Evolutionary conservation across 1,140 invertebrate species (phyloP), one percentile per base, ranked within the genome.

Genomic region (Chymomyza costata): DNA sequence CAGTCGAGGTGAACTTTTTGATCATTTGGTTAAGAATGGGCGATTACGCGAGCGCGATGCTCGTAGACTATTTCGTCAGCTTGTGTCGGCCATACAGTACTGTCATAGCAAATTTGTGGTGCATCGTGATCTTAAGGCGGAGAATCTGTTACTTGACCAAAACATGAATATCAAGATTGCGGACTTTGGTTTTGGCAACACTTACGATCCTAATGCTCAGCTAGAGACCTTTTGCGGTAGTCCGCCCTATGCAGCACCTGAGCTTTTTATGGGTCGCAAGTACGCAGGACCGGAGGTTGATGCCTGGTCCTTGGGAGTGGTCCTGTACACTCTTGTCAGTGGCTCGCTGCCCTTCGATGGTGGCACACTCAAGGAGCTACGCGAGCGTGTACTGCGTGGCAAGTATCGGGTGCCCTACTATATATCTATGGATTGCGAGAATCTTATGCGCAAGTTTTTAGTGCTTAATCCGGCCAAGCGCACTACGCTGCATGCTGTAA

Each of bases 141-240:
- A 99, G 89, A 99, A 99, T 88, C 90, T 99, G 74, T 88, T 99
- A 64, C 88, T 99, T 80, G 98, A 99, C 88, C 94, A 94, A 86
- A 97, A 99, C 88, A 99, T 99, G 96, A 99, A 99, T 87, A 99
- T 99, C 69, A 99, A 99, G 90, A 99, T 99, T 82, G 98, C 98
- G 6, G 98, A 99, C 89, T 99, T 99, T 88, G 98, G 98, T 39
- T 99, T 99, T 88, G 98, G 96, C 83, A 99, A 99, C 88, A 97
- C 99, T 88, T 99, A 99, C 88, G 97, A 95, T 45, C 95, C 95
- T 11, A 98, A 98, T 45, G 97, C 95, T 70, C 99, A 99, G 88
- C 89, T 99, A 80, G 98, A 99, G 86, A 99, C 98, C 13, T 99
- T 99, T 87, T 99, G 98, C 88, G 98, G 98, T 30, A 89, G 96